Conservation (phyloP, 2,797 vertebrate genomes). For the Erethizon dorsatum region DNA sequence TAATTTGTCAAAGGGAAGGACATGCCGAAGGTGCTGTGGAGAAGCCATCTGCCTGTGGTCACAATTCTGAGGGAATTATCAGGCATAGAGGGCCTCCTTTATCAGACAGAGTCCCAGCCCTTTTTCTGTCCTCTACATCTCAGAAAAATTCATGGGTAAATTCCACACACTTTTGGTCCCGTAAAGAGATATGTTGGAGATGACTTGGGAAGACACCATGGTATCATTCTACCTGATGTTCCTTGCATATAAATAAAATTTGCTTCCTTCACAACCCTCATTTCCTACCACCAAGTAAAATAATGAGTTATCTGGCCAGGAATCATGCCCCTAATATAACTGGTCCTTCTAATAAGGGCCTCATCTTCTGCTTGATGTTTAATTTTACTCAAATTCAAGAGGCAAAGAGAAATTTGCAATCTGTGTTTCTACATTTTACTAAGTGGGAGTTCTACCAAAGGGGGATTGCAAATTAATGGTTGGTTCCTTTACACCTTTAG, state of each 20-base stretch:
- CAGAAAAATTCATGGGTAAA: constrained; percentile 24
- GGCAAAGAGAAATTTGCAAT: not conserved
- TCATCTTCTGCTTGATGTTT: not conserved
- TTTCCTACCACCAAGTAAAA: not conserved
- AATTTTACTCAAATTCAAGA: not conserved
- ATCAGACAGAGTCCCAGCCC: not conserved
- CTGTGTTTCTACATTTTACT: constrained; percentile 40
- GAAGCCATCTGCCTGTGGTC: constrained; percentile 73
- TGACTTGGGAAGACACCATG: not conserved
- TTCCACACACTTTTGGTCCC: constrained; percentile 35
- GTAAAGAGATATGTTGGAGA: not conserved
- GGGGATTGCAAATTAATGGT: not conserved
- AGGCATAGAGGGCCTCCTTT: not conserved
- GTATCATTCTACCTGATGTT: constrained; percentile 3
- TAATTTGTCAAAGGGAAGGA: constrained; percentile 55
- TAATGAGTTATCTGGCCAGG: not conserved
- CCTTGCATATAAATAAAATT: not conserved
- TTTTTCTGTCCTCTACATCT: not conserved
- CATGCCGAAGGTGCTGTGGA: not conserved
- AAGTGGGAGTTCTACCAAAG: not conserved
- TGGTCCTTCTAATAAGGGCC: constrained; percentile 8
- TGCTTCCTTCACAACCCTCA: not conserved
- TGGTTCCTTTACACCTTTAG: constrained; percentile 18
- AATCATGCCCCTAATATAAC: constrained; percentile 17
- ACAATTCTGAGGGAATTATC: constrained; percentile 27